Percentiles rank a stretch among this genome's conserved stretches.
Conservation (phyloP, 2,797 vertebrate genomes). For the Acrossocheilus fasciatus region DNA sequence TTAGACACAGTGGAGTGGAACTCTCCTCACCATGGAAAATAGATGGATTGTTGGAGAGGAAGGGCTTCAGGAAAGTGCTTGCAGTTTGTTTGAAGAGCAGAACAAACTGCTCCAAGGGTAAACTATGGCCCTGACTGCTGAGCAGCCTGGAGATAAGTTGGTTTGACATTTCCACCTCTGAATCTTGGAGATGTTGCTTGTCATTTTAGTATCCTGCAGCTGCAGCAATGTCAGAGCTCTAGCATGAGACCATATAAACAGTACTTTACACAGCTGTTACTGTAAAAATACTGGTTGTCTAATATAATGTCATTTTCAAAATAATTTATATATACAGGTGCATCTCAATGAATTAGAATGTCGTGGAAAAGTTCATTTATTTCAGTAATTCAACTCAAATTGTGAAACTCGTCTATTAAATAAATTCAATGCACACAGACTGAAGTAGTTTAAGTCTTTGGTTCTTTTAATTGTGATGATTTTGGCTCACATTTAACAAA, state of each 20-base stretch:
- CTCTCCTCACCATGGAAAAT: slow-evolving; percentile 8
- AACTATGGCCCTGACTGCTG: slow-evolving; percentile 12
- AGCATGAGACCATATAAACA: neutral
- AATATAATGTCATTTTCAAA: neutral
- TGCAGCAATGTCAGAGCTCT: neutral
- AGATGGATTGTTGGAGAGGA: slow-evolving; percentile 20
- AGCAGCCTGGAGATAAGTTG: slow-evolving; percentile 3
- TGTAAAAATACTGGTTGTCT: neutral
- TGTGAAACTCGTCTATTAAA: no score
- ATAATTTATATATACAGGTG: neutral
- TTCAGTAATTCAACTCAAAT: no score
- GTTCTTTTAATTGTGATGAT: no score
- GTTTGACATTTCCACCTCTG: slow-evolving; percentile 19
- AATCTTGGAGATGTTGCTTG: neutral
- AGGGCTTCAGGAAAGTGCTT: slow-evolving; percentile 17
- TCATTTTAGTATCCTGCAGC: slow-evolving; percentile 6
- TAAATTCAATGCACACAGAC: no score
- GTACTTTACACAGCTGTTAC: neutral
- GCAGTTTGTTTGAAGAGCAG: slow-evolving; percentile 12
- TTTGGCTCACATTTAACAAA: no score
- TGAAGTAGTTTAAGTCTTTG: no score
- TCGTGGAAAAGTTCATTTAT: no score
- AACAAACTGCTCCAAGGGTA: slow-evolving; percentile 14
- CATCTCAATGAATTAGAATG: no score
- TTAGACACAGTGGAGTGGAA: slow-evolving; percentile 43